Conservation (phyloP, 2,797 vertebrate species). For the Rhabdophis nuchalis region DNA sequence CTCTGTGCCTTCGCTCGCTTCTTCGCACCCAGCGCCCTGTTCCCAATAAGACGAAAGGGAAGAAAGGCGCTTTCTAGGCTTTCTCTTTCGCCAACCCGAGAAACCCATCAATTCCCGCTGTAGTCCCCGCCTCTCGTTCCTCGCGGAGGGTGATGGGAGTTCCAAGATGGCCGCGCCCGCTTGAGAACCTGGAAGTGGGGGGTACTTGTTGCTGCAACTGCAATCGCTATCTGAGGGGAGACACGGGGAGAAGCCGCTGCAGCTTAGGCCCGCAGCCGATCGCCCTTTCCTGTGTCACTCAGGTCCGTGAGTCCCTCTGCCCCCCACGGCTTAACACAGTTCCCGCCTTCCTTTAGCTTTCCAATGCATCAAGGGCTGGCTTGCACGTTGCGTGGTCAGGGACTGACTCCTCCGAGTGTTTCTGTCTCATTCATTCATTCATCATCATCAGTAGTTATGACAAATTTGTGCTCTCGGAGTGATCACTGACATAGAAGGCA, state of each 20-base stretch:
- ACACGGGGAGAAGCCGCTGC: conserved; percentile 14
- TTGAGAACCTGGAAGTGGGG: conserved; percentile 59
- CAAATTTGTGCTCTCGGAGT: neutral
- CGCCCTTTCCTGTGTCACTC: conserved; percentile 53
- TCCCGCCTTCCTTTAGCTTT: neutral
- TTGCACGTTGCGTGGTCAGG: neutral
- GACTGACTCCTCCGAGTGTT: neutral
- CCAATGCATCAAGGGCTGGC: neutral
- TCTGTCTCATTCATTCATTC: neutral
- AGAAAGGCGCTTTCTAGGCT: neutral
- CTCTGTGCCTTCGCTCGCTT: too few relatives aligned
- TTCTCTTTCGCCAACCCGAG: too few relatives aligned
- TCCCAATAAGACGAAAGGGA: neutral
- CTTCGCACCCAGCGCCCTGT: neutral
- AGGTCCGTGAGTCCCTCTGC: conserved; percentile 24
- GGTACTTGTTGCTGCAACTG: neutral
- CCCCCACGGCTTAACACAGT: too few relatives aligned
- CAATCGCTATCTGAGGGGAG: neutral
- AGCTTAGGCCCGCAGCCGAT: conserved; percentile 37
- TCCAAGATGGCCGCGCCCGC: conserved; percentile 85
- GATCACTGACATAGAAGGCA: neutral
- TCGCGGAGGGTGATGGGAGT: conserved; percentile 76
- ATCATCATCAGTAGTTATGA: too few relatives aligned
- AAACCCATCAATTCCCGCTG: neutral
- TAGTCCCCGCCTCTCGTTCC: neutral